Percentiles rank a stretch among this genome's conserved stretches.
Conservation (phyloP, 2,888 invertebrate species). For the Hecatera dysodea region DNA sequence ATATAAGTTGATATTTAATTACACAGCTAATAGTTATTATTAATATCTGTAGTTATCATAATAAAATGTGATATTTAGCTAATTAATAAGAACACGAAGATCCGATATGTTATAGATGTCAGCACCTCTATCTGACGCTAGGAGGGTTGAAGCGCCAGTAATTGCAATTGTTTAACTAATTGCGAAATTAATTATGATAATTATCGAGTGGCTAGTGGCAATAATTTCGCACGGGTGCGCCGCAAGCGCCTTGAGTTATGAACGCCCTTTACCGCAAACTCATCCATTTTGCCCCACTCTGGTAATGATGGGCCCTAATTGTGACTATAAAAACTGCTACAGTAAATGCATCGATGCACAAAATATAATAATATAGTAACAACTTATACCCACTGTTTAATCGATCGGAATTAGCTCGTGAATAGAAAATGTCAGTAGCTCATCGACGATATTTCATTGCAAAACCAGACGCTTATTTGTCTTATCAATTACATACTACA, state of each 20-base stretch:
- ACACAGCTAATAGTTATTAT: not conserved
- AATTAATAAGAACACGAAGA: conserved; percentile 46
- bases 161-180: conserved; percentile 65
- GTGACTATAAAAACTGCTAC: conserved; percentile 63
- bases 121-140: conserved; percentile 51
- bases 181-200: conserved; percentile 67
- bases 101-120: conserved; percentile 45
- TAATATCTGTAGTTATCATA: not conserved
- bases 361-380: conserved; percentile 42
- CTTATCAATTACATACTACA: conserved; percentile 37
- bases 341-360: conserved; percentile 60
- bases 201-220: conserved; percentile 55
- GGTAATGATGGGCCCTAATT: conserved; percentile 61
- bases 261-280: conserved; percentile 66
- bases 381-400: conserved; percentile 40
- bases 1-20: conserved; percentile 1
- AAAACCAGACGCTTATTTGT: conserved; percentile 26
- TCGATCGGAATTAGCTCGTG: conserved; percentile 46
- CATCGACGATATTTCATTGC: conserved; percentile 30
- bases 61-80: conserved; percentile 5
- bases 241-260: conserved; percentile 64
- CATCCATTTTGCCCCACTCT: conserved; percentile 62
- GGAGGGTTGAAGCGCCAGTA: conserved; percentile 43
- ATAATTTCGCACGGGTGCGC: conserved; percentile 62
- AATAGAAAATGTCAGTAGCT: conserved; percentile 43